A percentile compares a stretch with the other conserved stretches of the same genome.
Evolutionary conservation across 2,113 vertebrate genomes (phyloP).

Genomic region (Rattus rattus): DNA sequence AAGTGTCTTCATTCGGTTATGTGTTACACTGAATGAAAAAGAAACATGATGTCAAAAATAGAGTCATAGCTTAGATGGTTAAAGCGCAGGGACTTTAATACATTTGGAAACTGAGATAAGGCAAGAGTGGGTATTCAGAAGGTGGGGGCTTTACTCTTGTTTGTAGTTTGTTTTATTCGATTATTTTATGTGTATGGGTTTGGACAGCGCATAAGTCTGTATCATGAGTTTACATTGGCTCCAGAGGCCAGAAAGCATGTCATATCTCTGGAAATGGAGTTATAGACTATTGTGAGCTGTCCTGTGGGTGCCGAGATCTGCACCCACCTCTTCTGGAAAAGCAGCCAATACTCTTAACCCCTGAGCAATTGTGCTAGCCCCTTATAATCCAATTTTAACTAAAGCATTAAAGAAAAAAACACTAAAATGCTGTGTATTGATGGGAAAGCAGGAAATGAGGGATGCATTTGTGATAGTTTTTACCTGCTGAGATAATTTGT

Average conservation of each 20-base stretch:
- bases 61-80: background rate
- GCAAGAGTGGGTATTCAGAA: fast-evolving
- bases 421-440: background rate
- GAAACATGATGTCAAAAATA: background rate
- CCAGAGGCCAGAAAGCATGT: background rate
- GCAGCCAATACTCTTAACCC: background rate
- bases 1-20: conserved; percentile 12
- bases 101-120: background rate
- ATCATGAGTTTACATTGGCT: background rate
- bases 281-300: background rate
- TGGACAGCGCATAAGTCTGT: background rate
- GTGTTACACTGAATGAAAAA: background rate
- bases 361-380: too few species aligned
- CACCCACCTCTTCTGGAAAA: background rate
- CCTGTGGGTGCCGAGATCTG: background rate
- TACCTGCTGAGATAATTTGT: background rate
- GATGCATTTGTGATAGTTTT: background rate
- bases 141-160: background rate
- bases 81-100: background rate
- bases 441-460: background rate
- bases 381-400: background rate
- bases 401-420: background rate
- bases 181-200: background rate
- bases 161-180: background rate
- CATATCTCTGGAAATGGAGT: background rate